Percentiles rank a stretch among this genome's conserved stretches.
Conservation (phyloP, 2,113 vertebrate genomes). For the Noturus placidus region DNA sequence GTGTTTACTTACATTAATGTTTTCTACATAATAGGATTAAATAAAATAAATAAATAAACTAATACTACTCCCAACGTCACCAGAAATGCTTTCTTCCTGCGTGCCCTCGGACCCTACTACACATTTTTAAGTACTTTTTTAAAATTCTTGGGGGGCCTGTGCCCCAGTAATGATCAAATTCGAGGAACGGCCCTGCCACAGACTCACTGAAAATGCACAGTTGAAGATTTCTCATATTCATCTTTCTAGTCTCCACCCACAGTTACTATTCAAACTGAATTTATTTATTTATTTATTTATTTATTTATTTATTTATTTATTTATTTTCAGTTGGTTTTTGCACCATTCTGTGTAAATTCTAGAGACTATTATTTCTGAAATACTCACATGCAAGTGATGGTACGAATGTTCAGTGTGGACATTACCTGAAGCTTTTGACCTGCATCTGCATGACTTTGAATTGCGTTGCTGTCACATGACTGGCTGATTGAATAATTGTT, state of each 20-base stretch:
- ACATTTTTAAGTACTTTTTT: no score
- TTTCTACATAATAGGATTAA: no score
- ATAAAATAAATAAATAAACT: no score
- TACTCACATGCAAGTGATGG: neutral
- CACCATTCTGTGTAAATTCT: neutral
- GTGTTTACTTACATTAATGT: no score
- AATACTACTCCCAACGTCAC: no score
- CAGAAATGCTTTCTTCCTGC: no score
- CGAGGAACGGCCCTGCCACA: neutral
- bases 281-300: neutral
- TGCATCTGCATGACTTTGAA: neutral
- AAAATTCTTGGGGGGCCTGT: no score
- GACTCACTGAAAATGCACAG: neutral
- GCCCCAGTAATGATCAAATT: no score
- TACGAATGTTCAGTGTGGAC: neutral
- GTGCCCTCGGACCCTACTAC: no score
- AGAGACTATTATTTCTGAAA: neutral
- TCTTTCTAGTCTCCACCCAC: neutral
- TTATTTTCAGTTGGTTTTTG: no score
- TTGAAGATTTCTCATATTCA: neutral
- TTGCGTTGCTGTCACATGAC: neutral
- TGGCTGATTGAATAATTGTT: neutral
- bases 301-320: neutral
- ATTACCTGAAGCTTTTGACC: neutral
- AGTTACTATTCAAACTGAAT: neutral